These are phyloP conservation scores for Hylaea fasciaria DNA, from an alignment of 2,888 invertebrate genomes.

Conservation along the genomic window DNA sequence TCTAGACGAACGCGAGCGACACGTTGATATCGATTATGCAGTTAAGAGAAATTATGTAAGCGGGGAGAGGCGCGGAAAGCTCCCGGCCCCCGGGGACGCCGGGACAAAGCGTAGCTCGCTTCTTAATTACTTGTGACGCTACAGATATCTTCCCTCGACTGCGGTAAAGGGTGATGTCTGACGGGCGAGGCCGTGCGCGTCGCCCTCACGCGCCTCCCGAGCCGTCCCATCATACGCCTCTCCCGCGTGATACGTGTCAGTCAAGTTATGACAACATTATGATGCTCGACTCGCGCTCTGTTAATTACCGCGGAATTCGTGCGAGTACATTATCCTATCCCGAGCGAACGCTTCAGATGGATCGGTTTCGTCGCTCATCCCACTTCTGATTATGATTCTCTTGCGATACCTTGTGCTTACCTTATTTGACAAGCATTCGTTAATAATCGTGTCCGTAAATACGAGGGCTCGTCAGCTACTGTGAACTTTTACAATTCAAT, in stretches of 20 bases:
- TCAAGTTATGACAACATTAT: conserved; percentile 64
- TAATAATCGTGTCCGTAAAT: conserved; percentile 46
- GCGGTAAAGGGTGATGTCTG: conserved; percentile 65
- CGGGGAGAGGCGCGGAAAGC: conserved; percentile 66
- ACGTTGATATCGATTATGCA: conserved; percentile 79
- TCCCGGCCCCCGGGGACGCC: conserved; percentile 45
- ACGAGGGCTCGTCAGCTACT: conserved; percentile 51
- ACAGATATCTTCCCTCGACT: conserved; percentile 66
- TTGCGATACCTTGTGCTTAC: conserved; percentile 36
- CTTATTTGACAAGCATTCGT: conserved; percentile 30
- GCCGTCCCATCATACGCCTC: conserved; percentile 33
- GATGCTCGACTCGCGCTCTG: conserved; percentile 58
- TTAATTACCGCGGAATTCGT: conserved; percentile 60
- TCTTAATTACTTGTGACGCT: conserved; percentile 79
- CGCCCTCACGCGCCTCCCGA: conserved; percentile 31
- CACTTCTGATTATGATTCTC: conserved; percentile 29
- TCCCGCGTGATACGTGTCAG: conserved; percentile 46
- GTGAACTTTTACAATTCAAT: conserved; percentile 68
- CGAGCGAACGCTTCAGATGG: conserved; percentile 37
- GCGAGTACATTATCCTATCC: conserved; percentile 50
- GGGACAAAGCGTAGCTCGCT: conserved; percentile 70
- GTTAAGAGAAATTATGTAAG: conserved; percentile 79
- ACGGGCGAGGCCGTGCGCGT: conserved; percentile 47
- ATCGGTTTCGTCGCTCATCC: conserved; percentile 41
- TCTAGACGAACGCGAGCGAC: conserved; percentile 72